Evolutionary conservation across 2,888 invertebrate genomes (phyloP).

Genomic region (Drosophila subquinaria): DNA sequence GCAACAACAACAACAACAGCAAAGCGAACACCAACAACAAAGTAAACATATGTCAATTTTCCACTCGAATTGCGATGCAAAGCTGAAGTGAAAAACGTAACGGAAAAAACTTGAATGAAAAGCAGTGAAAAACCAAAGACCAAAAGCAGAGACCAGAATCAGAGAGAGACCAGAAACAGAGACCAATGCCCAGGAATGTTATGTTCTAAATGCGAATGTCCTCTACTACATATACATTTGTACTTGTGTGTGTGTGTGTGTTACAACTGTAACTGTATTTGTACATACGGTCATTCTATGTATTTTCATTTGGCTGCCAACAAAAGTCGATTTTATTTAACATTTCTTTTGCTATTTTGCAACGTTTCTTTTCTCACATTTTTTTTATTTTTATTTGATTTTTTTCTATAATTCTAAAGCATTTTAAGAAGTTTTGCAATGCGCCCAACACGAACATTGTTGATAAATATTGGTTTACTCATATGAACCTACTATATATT

Average conservation of each 20-base stretch:
- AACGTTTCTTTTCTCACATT: constrained; percentile 56
- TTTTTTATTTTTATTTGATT: constrained; percentile 70
- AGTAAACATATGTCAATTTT: constrained; percentile 83
- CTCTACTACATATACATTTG: constrained; percentile 23
- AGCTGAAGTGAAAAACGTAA: constrained; percentile 73
- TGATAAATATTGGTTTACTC: constrained; percentile 77
- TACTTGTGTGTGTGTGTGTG: constrained; percentile 8
- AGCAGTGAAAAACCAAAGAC: constrained; percentile 42
- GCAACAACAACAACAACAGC: constrained; percentile 27
- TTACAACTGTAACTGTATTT: constrained; percentile 25
- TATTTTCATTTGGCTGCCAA: constrained; percentile 72
- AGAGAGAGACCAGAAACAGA: constrained; percentile 21
- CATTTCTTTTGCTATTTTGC: constrained; percentile 58
- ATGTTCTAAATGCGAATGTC: constrained; percentile 57
- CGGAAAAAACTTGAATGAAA: constrained; percentile 50
- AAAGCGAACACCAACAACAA: constrained; percentile 60
- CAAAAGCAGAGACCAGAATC: constrained; percentile 31
- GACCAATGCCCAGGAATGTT: constrained; percentile 66
- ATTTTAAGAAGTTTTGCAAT: constrained; percentile 75
- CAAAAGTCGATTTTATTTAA: constrained; percentile 76
- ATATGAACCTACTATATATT: constrained; percentile 26
- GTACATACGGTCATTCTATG: constrained; percentile 19
- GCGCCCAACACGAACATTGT: constrained; percentile 70
- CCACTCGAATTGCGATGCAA: constrained; percentile 81
- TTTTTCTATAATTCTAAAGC: constrained; percentile 71